Percentiles rank a stretch among this genome's conserved stretches.
These are phyloP conservation scores for Dolichallabes microphthalmus DNA, from an alignment of 2,113 vertebrate species.

Conservation along the genomic window DNA sequence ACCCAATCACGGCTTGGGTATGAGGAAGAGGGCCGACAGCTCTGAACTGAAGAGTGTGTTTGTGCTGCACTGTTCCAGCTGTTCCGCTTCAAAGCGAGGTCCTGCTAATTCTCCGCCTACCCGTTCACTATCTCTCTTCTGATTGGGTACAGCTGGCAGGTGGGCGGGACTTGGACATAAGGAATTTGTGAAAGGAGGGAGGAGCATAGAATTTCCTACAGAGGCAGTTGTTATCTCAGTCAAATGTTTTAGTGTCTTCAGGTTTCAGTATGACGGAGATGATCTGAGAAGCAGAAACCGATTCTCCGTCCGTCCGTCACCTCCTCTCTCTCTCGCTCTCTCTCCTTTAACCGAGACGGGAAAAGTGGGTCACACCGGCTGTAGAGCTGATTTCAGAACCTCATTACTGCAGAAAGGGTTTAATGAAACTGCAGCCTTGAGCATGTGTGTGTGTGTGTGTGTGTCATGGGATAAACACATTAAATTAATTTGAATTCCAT, in stretches of 20 bases:
- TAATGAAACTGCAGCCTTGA: neutral
- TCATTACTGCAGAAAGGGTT: neutral
- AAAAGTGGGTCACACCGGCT: conserved; percentile 1
- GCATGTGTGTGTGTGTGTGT: neutral
- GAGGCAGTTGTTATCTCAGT: too few relatives aligned
- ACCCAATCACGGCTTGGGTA: neutral
- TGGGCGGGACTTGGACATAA: too few relatives aligned
- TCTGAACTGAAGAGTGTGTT: neutral
- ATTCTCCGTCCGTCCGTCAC: neutral
- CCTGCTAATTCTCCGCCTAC: too few relatives aligned
- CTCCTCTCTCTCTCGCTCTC: neutral
- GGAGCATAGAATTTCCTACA: too few relatives aligned
- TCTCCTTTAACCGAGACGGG: neutral
- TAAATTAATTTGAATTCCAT: neutral
- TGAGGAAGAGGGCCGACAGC: neutral
- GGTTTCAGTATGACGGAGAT: neutral
- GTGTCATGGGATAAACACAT: neutral
- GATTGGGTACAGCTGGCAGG: too few relatives aligned
- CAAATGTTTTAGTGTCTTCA: neutral
- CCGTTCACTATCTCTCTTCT: too few relatives aligned
- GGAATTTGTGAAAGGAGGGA: too few relatives aligned
- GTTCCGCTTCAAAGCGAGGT: too few relatives aligned
- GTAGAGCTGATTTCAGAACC: conserved; percentile 9
- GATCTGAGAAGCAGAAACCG: neutral
- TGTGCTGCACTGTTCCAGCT: too few relatives aligned